Base-by-base conservation (phyloP, 1,140 invertebrate species). In the Camponotus pennsylvanicus region DNA sequence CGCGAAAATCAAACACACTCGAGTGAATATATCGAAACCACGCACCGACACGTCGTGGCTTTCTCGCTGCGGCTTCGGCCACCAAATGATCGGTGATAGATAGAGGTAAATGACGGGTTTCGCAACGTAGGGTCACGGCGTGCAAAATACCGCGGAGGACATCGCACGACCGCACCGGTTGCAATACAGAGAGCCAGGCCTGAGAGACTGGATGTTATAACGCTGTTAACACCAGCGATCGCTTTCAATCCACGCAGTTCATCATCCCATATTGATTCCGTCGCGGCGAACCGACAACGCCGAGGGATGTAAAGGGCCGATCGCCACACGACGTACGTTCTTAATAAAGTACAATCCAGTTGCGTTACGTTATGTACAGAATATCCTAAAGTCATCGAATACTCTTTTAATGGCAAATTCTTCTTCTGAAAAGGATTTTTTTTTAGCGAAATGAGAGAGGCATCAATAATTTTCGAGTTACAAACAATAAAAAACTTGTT, bases 211-310 rank as follows among this genome's bases (percentile, higher is more conserved):
- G 86, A 79, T 89, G 91, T 92, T 93, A 92, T 94, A 95, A 95
- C 93, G 87, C 92, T 92, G 93, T 95, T 95, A 95, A 95, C 94
- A 94, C 92, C 93, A 92, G 90, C 91, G 93, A 95, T 95, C 94
- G 92, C 92, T 95, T 94, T 95, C 93, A 94, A 94, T 95, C 93
- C 94, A 89, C 91, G 92, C 89, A 94, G 94, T 95, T 94, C 94
- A 95, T 94, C 94, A 94, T 94, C 77, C 77, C 90, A 88, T 93
- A 94, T 95, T 92, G 93, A 85, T 76, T 86, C 64, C 86, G 63
- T 69, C 79, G 66, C 66, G 88, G 61, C 37, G 49, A 27, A 61
- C 59, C 40, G 57, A 32, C 69, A 64, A 52, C 37, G 67, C 61
- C 45, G 40, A 57, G 70, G 37, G 42, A 45, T 61, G 76, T 52